Base-by-base conservation (phyloP, 2,888 invertebrate species). In the Lysandra coridon region DNA sequence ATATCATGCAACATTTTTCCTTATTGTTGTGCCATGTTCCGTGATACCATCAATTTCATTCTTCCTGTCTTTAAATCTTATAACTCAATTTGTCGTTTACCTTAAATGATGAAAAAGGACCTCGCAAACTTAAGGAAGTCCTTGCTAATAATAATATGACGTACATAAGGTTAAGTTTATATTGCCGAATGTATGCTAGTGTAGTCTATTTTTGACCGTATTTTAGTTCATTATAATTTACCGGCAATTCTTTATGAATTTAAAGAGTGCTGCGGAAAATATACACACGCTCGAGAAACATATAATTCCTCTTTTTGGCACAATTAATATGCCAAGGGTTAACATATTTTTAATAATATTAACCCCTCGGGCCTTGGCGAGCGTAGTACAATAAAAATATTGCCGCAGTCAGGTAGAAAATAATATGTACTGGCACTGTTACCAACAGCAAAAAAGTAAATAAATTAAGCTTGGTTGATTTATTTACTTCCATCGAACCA, bases 21-120 rank as follows among this genome's bases (percentile, higher is more conserved):
- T 69, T 37, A 37, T 69, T 69, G 33, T 69, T 69, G 33, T 17
- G 37, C 14, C 69, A 33, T 37, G 33, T 69, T 33, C 69, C 33
- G 69, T 14, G 1, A 37, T 33, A 14, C 69, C 33, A 69, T 37
- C 69, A 12, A 17, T 37, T 37, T 37, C 30, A 14, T 30, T 69
- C 33, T 69, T 69, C 69, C 69, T 69, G 69, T 1, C 12, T 69
- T 69, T 69, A 69, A 69, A 69, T 69, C 69, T 17, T 69, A 69
- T 69, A 33, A 33, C 14, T 69, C 69, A 69, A 33, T 69, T 69
- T 69, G 69, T 69, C 33, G 69, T 69, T 69, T 33, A 69, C 69
- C 69, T 69, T 69, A 33, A 12, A 49, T 69, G 69, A 69, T 69
- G 33, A 37, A 37, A 69, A 69, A 69, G 64, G 14, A 69, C 69